Percentiles rank a stretch among this genome's conserved stretches.
Evolutionary conservation across 2,113 vertebrate species (phyloP).

Genomic region (Mystacornis crossleyi): DNA sequence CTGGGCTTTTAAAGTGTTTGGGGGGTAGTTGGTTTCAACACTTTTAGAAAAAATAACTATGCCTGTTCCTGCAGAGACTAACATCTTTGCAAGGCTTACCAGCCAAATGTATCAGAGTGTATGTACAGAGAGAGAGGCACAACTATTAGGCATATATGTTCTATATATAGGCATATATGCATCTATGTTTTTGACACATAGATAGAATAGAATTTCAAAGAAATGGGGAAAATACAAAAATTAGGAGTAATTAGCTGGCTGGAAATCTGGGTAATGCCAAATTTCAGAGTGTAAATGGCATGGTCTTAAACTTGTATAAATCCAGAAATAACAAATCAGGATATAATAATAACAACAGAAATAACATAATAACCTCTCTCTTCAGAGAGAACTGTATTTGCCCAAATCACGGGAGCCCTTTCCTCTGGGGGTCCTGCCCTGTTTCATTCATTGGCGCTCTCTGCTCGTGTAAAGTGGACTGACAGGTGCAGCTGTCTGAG

Average conservation of each 20-base stretch:
- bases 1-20: background rate
- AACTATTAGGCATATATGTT: background rate
- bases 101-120: background rate
- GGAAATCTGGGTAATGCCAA: background rate
- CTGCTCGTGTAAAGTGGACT: rapidly evolving
- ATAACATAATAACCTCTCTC: background rate
- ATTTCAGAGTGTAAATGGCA: background rate
- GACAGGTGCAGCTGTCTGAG: background rate
- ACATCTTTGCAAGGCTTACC: background rate
- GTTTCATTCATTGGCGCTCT: rapidly evolving
- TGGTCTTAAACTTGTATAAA: background rate
- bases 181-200: background rate
- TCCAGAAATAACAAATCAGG: background rate
- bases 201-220: background rate
- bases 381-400: background rate
- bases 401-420: background rate
- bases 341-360: background rate
- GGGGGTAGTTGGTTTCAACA: background rate
- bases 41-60: background rate
- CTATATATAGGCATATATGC: too few species aligned
- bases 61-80: background rate
- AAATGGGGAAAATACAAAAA: background rate
- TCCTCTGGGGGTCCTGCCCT: background rate
- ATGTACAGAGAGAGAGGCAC: background rate
- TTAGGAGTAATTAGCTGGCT: background rate